These are phyloP conservation scores for Trichogramma dendrolimi DNA, from an alignment of 2,888 invertebrate genomes.

Conservation along the genomic window DNA sequence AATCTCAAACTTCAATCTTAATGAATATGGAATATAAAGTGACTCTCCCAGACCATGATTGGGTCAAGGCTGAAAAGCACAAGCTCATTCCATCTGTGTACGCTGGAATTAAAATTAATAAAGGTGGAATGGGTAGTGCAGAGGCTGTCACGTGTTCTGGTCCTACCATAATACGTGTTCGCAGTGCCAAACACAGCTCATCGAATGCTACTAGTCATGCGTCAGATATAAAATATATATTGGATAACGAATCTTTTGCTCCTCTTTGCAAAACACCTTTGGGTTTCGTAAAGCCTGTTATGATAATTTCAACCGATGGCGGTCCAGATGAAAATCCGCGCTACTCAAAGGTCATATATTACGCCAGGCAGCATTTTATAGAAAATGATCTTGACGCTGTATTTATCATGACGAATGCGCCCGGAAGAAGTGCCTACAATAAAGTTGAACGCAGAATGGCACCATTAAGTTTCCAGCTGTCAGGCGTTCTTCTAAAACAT, in stretches of 20 bases:
- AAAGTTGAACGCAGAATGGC: conserved; percentile 38
- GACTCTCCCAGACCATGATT: conserved; percentile 39
- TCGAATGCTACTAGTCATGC: conserved; percentile 36
- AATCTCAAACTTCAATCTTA: background rate
- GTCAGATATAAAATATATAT: conserved; percentile 13
- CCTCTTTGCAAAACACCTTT: conserved; percentile 25
- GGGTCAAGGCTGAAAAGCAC: conserved; percentile 37
- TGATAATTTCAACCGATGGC: conserved; percentile 37
- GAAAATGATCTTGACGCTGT: conserved; percentile 26
- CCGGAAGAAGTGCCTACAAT: conserved; percentile 36
- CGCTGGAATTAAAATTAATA: conserved; percentile 35
- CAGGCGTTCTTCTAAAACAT: conserved; percentile 37
- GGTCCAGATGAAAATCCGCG: conserved; percentile 27
- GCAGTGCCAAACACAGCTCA: conserved; percentile 36
- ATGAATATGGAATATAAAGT: conserved; percentile 34
- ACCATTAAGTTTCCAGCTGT: conserved; percentile 34
- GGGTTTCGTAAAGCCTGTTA: conserved; percentile 35
- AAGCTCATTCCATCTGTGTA: conserved; percentile 43
- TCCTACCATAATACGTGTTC: conserved; percentile 46
- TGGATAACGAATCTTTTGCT: conserved; percentile 28
- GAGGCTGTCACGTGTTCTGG: conserved; percentile 45
- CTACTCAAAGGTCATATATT: conserved; percentile 21
- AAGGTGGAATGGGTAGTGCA: conserved; percentile 33
- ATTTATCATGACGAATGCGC: conserved; percentile 33
- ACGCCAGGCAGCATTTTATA: conserved; percentile 26